Conservation (phyloP, 2,113 vertebrate species). For the Connochaetes taurinus region DNA sequence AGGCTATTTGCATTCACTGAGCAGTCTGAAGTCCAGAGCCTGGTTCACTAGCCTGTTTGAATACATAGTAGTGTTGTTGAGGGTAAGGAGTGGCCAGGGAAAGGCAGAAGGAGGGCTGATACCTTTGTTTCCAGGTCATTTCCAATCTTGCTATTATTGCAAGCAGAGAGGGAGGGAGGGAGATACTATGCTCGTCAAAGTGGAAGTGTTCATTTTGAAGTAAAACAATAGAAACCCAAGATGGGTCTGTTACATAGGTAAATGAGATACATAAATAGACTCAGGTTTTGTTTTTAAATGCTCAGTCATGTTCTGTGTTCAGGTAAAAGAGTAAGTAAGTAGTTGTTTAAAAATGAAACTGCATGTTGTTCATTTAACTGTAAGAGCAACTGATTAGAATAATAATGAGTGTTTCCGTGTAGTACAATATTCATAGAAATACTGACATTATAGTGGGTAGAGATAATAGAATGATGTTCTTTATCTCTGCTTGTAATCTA, state of each 20-base stretch:
- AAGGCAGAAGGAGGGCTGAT: background rate
- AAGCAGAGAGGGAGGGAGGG: background rate
- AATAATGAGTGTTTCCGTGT: background rate
- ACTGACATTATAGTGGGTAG: background rate
- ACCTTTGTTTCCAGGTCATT: conserved; percentile 41
- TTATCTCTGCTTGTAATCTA: background rate
- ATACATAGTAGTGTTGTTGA: background rate
- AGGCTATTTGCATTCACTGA: background rate
- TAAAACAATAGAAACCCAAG: background rate
- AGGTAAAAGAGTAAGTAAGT: background rate
- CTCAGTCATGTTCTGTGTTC: background rate
- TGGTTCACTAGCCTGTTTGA: background rate
- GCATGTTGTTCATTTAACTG: background rate
- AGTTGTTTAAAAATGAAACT: background rate
- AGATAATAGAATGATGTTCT: background rate
- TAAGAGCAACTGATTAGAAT: background rate
- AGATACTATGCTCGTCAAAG: conserved; percentile 27
- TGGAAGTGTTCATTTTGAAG: conserved; percentile 30
- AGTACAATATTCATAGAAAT: background rate
- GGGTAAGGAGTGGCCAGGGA: background rate
- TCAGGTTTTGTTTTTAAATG: background rate
- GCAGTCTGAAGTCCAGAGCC: background rate
- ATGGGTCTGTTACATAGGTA: background rate
- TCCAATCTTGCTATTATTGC: background rate
- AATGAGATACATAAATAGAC: background rate